phyloP scores from a whole-genome alignment of 2,888 invertebrate genomes.

The Nephrocerus scutellatus region DNA sequence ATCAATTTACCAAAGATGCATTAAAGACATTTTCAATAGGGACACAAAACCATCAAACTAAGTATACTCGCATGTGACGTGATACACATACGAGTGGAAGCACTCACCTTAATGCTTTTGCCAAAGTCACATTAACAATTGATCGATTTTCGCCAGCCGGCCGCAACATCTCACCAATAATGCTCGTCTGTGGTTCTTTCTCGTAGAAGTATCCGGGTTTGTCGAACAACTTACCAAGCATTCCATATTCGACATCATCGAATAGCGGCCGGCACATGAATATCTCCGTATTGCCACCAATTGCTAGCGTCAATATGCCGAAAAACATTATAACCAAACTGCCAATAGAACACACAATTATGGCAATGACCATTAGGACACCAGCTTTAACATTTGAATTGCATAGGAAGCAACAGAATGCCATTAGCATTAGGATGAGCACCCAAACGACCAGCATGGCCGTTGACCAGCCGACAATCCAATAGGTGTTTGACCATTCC shows the following conservation, averaged over 20 bases:
- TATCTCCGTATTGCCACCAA: constrained; percentile 47
- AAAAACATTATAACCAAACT: constrained; percentile 42
- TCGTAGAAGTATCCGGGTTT: constrained; percentile 57
- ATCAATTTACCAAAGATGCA: too few relatives aligned
- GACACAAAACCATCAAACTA: too few relatives aligned
- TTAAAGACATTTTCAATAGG: too few relatives aligned
- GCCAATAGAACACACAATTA: constrained; percentile 40
- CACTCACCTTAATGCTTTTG: constrained; percentile 42
- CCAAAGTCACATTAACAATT: constrained; percentile 43
- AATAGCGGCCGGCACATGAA: constrained; percentile 67
- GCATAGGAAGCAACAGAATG: constrained; percentile 44
- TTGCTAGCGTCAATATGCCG: constrained; percentile 38
- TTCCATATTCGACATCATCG: constrained; percentile 57
- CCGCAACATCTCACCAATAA: constrained; percentile 42
- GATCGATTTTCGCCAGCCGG: constrained; percentile 42
- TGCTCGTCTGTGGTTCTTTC: constrained; percentile 46
- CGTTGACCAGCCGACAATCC: constrained; percentile 42
- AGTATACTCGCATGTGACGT: too few relatives aligned
- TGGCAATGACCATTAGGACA: constrained; percentile 38
- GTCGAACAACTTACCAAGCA: constrained; percentile 61
- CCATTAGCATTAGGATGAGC: constrained; percentile 40
- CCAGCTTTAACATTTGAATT: constrained; percentile 43
- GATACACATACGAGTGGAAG: too few relatives aligned
- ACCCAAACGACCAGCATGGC: constrained; percentile 43
- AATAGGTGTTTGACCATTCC: constrained; percentile 39